Evolutionary conservation across 1,140 invertebrate species (phyloP), one percentile per base, ranked within the genome.

Genomic region (Scylla paramamosain): DNA sequence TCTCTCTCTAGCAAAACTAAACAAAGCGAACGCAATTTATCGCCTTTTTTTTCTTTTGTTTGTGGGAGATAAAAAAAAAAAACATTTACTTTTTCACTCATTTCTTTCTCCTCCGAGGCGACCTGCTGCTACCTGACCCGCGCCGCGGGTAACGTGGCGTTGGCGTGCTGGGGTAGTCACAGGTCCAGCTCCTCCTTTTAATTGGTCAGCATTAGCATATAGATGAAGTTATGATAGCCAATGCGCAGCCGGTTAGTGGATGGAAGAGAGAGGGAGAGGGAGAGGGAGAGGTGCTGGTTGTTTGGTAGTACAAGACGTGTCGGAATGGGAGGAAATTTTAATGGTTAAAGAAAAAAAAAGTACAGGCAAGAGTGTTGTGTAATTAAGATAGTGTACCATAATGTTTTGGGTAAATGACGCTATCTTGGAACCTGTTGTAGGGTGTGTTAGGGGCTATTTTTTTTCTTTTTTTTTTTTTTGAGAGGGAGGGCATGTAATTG

Each of bases 181-280:
- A 91, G 46, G 59, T 59, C 25, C 90, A 29, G 25, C 4, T 59
- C 46, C 46, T 84, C 82, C 92, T 82, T 94, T 94, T 14, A 94
- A 94, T 94, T 94, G 93, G 52, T 88, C 46, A 90, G 29, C 46
- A 89, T 94, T 94, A 94, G 86, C 93, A 94, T 93, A 94, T 94
- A 94, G 93, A 94, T 93, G 93, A 89, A 94, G 93, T 88, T 94
- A 89, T 94, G 86, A 90, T 88, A 89, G 16, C 16, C 20, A 28
- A 86, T 25, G 83, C 16, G 48, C 10, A 28, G 32, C 67, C n/a
- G 83, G 92, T 0, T 45, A 48, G 77, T 28, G 82, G 29, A n/a
- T 16, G 32, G 31, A 32, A 67, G 31, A 32, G 67, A 52, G 16
- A 25, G 25, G 29, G 45, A 59, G 25, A n/a, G 28, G 45, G 46